Percentiles rank a stretch among this genome's conserved stretches.
Evolutionary conservation across 1,140 invertebrate species (phyloP).

Genomic region (Ectropis grisescens): DNA sequence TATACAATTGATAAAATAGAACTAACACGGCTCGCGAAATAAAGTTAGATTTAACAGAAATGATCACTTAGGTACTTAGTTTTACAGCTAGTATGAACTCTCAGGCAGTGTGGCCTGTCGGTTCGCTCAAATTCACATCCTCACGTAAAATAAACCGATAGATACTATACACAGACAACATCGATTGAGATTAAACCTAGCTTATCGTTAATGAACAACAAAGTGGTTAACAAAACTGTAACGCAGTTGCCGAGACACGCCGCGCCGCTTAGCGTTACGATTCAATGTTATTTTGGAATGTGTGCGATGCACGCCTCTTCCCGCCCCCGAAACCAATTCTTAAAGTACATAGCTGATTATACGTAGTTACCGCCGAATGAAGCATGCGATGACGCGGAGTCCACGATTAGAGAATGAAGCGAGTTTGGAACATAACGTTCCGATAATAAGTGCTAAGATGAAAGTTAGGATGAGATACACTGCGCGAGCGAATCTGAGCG

Average conservation of each 20-base stretch:
- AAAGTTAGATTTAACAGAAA: conserved; percentile 62
- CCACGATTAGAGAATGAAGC: too few relatives aligned
- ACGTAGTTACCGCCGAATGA: conserved; percentile 11
- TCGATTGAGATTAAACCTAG: conserved; percentile 65
- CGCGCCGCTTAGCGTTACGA: conserved; percentile 41
- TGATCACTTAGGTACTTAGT: conserved; percentile 56
- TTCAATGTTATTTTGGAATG: conserved; percentile 62
- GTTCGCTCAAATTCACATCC: conserved; percentile 61
- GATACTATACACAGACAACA: conserved; percentile 66
- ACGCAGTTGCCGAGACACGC: conserved; percentile 28
- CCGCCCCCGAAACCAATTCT: conserved; percentile 2
- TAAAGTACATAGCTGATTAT: conserved; percentile 10
- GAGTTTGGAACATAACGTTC: too few relatives aligned
- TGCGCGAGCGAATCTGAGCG: conserved; percentile 46
- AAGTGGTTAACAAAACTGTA: conserved; percentile 64
- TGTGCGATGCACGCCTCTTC: conserved; percentile 46
- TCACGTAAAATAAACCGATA: conserved; percentile 59
- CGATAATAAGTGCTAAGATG: not conserved
- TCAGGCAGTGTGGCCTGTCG: conserved; percentile 43
- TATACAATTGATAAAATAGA: conserved; percentile 61
- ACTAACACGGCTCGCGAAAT: conserved; percentile 56
- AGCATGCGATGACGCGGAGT: conserved; percentile 15
- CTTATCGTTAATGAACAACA: conserved; percentile 69
- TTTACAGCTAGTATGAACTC: conserved; percentile 55
- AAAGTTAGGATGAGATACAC: conserved; percentile 2